These are phyloP conservation scores for Orchesellides sinensis DNA, from an alignment of 2,888 invertebrate genomes.

Conservation along the genomic window DNA sequence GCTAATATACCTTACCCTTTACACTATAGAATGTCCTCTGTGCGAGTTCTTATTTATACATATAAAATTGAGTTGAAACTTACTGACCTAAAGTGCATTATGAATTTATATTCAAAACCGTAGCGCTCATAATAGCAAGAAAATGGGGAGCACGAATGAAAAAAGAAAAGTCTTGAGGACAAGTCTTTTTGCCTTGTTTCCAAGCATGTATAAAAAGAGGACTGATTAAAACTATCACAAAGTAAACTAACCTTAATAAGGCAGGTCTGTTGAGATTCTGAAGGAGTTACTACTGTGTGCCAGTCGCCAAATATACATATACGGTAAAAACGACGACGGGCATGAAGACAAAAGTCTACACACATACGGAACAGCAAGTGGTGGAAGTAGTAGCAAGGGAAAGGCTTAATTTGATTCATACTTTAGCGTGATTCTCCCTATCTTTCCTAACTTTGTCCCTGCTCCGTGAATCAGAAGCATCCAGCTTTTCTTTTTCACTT, in stretches of 20 bases:
- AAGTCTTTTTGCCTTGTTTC: constrained; percentile 15
- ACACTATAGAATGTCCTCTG: too few species aligned
- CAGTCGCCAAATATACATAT: neutral
- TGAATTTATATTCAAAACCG: constrained; percentile 33
- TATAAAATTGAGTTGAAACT: constrained; percentile 13
- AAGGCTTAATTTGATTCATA: constrained; percentile 65
- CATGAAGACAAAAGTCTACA: constrained; percentile 29
- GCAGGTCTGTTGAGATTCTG: constrained; percentile 24
- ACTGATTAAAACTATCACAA: constrained; percentile 51
- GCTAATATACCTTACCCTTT: too few species aligned
- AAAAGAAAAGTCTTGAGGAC: constrained; percentile 6
- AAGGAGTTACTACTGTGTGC: neutral
- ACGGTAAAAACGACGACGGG: neutral
- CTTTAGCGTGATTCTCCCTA: constrained; percentile 57
- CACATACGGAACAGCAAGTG: constrained; percentile 14
- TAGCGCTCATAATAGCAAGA: too few species aligned
- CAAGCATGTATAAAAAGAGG: constrained; percentile 34
- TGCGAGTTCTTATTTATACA: too few species aligned
- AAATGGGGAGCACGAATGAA: neutral
- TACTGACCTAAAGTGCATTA: constrained; percentile 3
- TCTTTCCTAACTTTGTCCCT: constrained; percentile 12
- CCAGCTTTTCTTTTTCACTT: constrained; percentile 14
- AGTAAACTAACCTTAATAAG: constrained; percentile 61
- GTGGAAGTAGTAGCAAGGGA: constrained; percentile 12
- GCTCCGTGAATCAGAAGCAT: constrained; percentile 21